Base-by-base conservation (phyloP, 2,113 vertebrate species). In the Eudyptes chrysolophus region DNA sequence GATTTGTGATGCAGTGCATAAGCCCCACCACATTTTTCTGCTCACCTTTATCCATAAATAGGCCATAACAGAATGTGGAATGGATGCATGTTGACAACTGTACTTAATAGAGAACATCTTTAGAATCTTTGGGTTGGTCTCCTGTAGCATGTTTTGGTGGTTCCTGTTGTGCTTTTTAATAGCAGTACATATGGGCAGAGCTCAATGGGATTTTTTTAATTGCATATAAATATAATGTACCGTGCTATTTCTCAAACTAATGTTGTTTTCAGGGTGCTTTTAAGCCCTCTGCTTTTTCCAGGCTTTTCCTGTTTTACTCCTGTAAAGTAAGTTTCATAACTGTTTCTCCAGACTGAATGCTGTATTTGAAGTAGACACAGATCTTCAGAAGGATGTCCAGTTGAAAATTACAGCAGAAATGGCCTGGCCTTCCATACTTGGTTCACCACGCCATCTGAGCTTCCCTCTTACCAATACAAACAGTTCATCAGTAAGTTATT, bases 401-500 rank as follows among this genome's bases (percentile, higher is more conserved):
- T 98, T 99, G 66, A 99, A 98, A 98, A 96, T 99, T 55, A 99
- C 99, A 5, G 99, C 99, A 13, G 98, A 99, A 94, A 97, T 99
- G 97, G 97, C 98, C 9, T 99, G 99, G 99, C 99, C 99, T 16
- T 99, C 99, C 7, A 74, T 99, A 78, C 98, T 99, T 69, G 98
- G 98, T 66, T 99, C 99, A 10, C 97, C 98, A 16, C 98, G 97
- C 38, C 98, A 96, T 34, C 97, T 99, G 66, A 98, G 93, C 58
- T 99, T 99, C 76, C 99, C 99, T 38, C 98, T 99, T 62, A 99
- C 99, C 88, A 99, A 99, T 91, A 99, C 99, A 90, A 99, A 99
- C 98, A 98, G 99, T 93, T 99, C 99, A 66, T 99, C 99, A 58
- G 99, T 99, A 98, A 99, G 99, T 99, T 68, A 5, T 46, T 81